Conservation (phyloP, 2,888 invertebrate species). For the Hermodice carunculata region DNA sequence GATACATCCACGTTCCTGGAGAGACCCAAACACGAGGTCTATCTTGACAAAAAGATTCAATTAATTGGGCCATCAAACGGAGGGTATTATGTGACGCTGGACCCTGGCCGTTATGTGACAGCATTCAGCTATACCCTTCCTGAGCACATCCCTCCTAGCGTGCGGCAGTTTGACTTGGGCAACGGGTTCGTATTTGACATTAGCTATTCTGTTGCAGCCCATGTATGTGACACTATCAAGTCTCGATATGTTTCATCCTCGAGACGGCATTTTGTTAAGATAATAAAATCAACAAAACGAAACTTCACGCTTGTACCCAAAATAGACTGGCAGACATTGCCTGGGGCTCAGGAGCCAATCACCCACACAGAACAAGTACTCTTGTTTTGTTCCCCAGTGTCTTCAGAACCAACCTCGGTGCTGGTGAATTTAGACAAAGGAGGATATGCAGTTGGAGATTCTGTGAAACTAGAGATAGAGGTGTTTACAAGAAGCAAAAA, state of each 20-base stretch:
- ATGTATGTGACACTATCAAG: constrained; percentile 57
- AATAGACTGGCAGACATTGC: constrained; percentile 52
- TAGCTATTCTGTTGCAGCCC: constrained; percentile 51
- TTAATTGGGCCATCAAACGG: constrained; percentile 55
- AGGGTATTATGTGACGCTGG: constrained; percentile 44
- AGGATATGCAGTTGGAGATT: constrained; percentile 58
- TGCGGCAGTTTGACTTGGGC: constrained; percentile 32
- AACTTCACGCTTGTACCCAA: constrained; percentile 49
- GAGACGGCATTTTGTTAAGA: constrained; percentile 44
- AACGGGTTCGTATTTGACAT: constrained; percentile 54
- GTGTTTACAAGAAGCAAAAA: constrained; percentile 9
- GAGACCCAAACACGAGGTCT: constrained; percentile 46
- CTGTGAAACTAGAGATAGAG: constrained; percentile 49
- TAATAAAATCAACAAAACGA: constrained; percentile 49
- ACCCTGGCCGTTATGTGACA: constrained; percentile 57
- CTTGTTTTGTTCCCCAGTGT: constrained; percentile 45
- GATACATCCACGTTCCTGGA: constrained; percentile 42
- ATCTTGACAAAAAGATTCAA: constrained; percentile 54
- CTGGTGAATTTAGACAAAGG: constrained; percentile 50
- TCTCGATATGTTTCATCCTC: constrained; percentile 1
- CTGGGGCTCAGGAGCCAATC: constrained; percentile 51
- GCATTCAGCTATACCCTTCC: constrained; percentile 57
- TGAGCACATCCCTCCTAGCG: constrained; percentile 50
- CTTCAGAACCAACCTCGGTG: constrained; percentile 38
- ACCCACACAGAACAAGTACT: constrained; percentile 52